phyloP scores from a whole-genome alignment of 2,113 vertebrate species.

The Cathartes aura region DNA sequence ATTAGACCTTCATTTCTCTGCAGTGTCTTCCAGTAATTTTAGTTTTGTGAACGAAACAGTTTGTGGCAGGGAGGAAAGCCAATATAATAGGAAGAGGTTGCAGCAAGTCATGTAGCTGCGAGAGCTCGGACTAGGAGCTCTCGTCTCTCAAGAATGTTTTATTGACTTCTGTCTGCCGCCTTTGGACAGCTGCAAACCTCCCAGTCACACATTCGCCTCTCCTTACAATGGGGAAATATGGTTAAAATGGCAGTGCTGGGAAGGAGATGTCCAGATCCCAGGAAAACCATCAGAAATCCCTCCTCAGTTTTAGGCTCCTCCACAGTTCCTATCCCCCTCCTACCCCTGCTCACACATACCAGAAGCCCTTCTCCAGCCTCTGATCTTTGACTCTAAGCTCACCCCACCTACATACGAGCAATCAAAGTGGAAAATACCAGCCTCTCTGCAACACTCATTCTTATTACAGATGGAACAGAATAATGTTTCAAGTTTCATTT shows the following conservation, averaged over 20 bases:
- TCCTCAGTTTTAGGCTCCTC: neutral
- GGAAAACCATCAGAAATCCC: neutral
- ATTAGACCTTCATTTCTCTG: neutral
- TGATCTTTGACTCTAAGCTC: neutral
- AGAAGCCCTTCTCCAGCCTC: neutral
- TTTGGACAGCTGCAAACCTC: neutral
- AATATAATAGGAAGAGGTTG: neutral
- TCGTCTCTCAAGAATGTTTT: neutral
- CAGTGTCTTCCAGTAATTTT: neutral
- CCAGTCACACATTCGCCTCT: neutral
- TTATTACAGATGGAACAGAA: neutral
- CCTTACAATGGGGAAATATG: neutral
- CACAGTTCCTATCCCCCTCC: neutral
- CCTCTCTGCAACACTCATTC: neutral
- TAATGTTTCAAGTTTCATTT: neutral
- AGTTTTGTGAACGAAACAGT: neutral
- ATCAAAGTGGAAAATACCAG: neutral
- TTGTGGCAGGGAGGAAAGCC: neutral
- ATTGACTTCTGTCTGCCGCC: neutral
- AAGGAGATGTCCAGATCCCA: neutral
- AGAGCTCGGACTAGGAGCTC: neutral
- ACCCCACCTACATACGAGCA: rapidly evolving
- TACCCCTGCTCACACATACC: neutral
- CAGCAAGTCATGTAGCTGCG: neutral
- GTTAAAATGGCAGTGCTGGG: neutral